Evolutionary conservation across 2,113 vertebrate species (phyloP).

Genomic region (Pterocles gutturalis): DNA sequence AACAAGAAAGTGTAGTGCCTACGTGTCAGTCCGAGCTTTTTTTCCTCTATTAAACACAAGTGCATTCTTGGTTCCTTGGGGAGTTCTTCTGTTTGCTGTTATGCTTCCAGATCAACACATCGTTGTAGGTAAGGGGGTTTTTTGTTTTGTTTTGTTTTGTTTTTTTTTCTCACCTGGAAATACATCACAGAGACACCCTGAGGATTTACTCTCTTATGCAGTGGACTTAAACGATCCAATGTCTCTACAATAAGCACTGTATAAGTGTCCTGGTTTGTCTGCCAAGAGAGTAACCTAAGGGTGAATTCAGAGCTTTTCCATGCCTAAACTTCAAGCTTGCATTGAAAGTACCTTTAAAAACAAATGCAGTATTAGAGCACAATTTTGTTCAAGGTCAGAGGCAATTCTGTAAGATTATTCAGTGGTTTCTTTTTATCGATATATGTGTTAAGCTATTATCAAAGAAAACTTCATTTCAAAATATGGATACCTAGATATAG

Average conservation of each 20-base stretch:
- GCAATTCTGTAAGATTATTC: neutral
- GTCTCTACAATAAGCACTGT: neutral
- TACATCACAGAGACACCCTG: neutral
- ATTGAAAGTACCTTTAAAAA: neutral
- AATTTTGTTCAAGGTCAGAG: neutral
- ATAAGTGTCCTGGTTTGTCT: neutral
- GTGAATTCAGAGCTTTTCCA: neutral
- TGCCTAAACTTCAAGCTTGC: neutral
- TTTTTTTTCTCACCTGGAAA: constrained; percentile 57
- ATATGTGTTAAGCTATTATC: neutral
- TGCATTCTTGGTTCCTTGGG: constrained; percentile 23
- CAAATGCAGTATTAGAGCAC: neutral
- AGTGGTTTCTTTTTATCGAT: neutral
- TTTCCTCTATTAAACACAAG: constrained; percentile 56
- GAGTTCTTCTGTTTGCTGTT: constrained; percentile 49
- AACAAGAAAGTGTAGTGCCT: constrained; percentile 31
- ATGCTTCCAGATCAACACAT: constrained; percentile 63
- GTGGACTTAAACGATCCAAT: constrained; percentile 20
- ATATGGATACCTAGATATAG: neutral
- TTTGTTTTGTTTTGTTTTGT: no score
- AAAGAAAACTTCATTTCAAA: neutral
- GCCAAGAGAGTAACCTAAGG: neutral
- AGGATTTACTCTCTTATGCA: constrained; percentile 7
- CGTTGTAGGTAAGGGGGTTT: neutral
- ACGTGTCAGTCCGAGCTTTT: constrained; percentile 34